Base-by-base conservation (phyloP, 2,888 invertebrate species). In the Entomobrya multifasciata region DNA sequence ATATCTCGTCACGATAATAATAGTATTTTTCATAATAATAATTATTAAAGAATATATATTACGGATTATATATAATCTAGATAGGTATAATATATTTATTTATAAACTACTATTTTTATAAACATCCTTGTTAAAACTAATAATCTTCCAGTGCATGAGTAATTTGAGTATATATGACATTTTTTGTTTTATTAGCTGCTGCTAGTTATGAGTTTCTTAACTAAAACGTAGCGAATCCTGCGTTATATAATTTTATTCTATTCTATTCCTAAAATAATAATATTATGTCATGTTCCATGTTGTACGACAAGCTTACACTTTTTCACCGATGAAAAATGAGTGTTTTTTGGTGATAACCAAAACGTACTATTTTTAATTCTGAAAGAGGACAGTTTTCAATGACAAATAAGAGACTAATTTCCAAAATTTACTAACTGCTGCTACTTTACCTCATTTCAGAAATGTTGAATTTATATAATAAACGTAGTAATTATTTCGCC, bases 61-160 rank as follows among this genome's bases (percentile, higher is more conserved):
- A 41, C 20, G 41, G 17, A 49, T 60, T 36, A 80, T 52, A 52
- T 57, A 20, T 44, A 72, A n/a, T n/a, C 13, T 62, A 30, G 27
- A n/a, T 41, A 30, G 0, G n/a, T n/a, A n/a, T n/a, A n/a, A n/a
- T n/a, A n/a, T n/a, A n/a, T n/a, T n/a, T n/a, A n/a, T n/a, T n/a
- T n/a, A n/a, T n/a, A n/a, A n/a, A n/a, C n/a, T n/a, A n/a, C n/a
- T n/a, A n/a, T n/a, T n/a, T 81, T 72, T 60, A 74, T 82, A 67
- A 77, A 84, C 52, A 78, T 30, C 60, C 30, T n/a, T 85, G 41
- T 85, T 78, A 86, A 86, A 86, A 47, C 60, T 67, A 79, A 86
- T 86, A 86, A 86, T 86, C 86, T 86, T 86, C 86, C 84, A 70
- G 86, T 86, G 86, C 86, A 86, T 86, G 86, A 86, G 86, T 86